These are phyloP conservation scores for Pontoporia blainvillei DNA, from an alignment of 2,113 vertebrate species.

Conservation along the genomic window DNA sequence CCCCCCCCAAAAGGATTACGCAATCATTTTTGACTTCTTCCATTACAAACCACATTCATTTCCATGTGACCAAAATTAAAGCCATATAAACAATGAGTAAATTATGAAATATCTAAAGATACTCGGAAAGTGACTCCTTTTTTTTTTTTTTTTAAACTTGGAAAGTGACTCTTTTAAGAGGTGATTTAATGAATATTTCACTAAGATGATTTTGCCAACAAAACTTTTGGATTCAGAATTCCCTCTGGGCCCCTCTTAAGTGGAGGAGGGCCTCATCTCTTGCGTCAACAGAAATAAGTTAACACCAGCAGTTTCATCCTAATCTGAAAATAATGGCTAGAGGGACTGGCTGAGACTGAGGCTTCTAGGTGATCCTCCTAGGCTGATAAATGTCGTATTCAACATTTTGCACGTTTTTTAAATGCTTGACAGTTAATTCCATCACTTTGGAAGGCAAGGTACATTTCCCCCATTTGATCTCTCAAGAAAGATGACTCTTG, in stretches of 20 bases:
- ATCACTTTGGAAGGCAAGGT: not conserved
- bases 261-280: not conserved
- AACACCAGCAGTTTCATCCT: not conserved
- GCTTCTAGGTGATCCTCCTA: not conserved
- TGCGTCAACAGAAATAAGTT: not conserved
- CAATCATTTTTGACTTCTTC: not conserved
- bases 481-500: not conserved
- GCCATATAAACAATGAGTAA: not conserved
- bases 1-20: not conserved
- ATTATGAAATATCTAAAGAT: not conserved
- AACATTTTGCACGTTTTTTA: not conserved
- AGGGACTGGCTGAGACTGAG: not conserved
- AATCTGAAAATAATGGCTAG: not conserved
- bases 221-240: constrained; percentile 52
- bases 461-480: not conserved
- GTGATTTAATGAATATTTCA: not conserved
- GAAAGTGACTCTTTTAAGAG: not conserved
- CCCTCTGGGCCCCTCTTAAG: not conserved
- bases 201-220: not conserved
- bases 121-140: not conserved
- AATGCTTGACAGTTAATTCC: not conserved
- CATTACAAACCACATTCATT: not conserved
- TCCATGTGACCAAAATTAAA: not conserved
- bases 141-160: too few relatives aligned
- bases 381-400: not conserved